Evolutionary conservation across 2,113 vertebrate species (phyloP).

Genomic region (Bostrychus sinensis): DNA sequence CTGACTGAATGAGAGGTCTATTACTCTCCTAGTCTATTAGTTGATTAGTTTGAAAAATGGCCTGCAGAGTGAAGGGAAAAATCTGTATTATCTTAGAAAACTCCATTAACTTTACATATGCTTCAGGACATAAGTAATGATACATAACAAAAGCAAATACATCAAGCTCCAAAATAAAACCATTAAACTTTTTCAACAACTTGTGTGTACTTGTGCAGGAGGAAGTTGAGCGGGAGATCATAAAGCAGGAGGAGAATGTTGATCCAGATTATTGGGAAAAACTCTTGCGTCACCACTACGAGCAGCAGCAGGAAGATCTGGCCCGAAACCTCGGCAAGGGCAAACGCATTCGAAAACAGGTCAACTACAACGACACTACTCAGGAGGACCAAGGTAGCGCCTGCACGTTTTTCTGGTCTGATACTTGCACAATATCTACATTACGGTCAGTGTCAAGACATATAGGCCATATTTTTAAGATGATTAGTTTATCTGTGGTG

Average conservation of each 20-base stretch:
- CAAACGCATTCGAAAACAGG: slow-evolving; percentile 95
- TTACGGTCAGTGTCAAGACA: neutral
- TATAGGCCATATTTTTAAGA: neutral
- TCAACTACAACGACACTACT: slow-evolving; percentile 98
- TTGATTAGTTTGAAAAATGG: neutral
- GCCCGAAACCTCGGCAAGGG: slow-evolving; percentile 96
- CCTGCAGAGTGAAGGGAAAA: neutral
- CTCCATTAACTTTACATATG: neutral
- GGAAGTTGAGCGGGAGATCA: slow-evolving; percentile 97
- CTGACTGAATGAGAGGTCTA: too few species aligned
- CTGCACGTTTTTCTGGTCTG: neutral
- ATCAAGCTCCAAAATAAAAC: neutral
- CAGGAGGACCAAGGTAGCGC: slow-evolving; percentile 97
- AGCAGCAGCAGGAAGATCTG: slow-evolving; percentile 98
- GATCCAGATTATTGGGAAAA: slow-evolving; percentile 99
- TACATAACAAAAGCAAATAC: neutral
- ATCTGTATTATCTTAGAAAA: neutral
- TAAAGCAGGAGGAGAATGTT: slow-evolving; percentile 98
- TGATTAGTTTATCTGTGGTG: neutral
- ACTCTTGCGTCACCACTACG: slow-evolving; percentile 94
- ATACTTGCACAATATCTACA: neutral
- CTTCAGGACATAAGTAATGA: neutral
- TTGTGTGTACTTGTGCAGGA: slow-evolving; percentile 77
- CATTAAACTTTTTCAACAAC: neutral
- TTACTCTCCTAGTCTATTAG: too few species aligned